Percentiles rank a stretch among this genome's conserved stretches.
These are phyloP conservation scores for Merodon equestris DNA, from an alignment of 2,888 invertebrate species.

Conservation along the genomic window DNA sequence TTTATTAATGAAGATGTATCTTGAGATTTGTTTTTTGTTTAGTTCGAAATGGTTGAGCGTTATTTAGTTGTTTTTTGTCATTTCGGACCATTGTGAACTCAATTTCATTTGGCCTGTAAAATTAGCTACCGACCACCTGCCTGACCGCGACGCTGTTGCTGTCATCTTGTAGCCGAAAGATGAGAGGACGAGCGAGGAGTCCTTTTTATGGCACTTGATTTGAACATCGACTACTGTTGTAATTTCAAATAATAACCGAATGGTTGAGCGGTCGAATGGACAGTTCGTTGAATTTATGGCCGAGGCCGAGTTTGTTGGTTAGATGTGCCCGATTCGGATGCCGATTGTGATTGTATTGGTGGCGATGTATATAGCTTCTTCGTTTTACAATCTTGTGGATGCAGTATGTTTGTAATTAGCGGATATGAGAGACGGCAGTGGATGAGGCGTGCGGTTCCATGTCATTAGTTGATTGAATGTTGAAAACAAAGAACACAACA, in stretches of 20 bases:
- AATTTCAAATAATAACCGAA: constrained; percentile 31
- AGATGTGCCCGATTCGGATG: not conserved
- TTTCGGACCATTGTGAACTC: constrained; percentile 42
- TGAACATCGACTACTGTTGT: constrained; percentile 32
- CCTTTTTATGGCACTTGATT: constrained; percentile 43
- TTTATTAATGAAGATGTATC: constrained; percentile 56
- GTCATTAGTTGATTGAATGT: constrained; percentile 38
- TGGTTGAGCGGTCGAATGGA: constrained; percentile 4
- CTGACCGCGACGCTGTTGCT: too few relatives aligned
- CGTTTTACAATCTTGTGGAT: constrained; percentile 34
- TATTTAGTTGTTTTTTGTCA: constrained; percentile 11
- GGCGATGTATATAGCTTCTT: not conserved
- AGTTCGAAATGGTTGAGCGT: too few relatives aligned
- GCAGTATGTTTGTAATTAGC: constrained; percentile 31
- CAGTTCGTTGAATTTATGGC: constrained; percentile 34
- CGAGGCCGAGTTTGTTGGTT: constrained; percentile 18
- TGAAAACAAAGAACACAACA: not conserved
- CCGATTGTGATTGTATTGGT: not conserved
- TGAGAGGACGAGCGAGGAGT: constrained; percentile 11
- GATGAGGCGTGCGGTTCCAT: not conserved
- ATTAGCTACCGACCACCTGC: not conserved
- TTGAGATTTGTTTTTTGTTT: too few relatives aligned
- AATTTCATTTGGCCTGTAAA: constrained; percentile 32
- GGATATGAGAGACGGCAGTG: not conserved
- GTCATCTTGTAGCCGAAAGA: not conserved